Conservation (phyloP, 2,888 invertebrate species). For the Amiota communis region DNA sequence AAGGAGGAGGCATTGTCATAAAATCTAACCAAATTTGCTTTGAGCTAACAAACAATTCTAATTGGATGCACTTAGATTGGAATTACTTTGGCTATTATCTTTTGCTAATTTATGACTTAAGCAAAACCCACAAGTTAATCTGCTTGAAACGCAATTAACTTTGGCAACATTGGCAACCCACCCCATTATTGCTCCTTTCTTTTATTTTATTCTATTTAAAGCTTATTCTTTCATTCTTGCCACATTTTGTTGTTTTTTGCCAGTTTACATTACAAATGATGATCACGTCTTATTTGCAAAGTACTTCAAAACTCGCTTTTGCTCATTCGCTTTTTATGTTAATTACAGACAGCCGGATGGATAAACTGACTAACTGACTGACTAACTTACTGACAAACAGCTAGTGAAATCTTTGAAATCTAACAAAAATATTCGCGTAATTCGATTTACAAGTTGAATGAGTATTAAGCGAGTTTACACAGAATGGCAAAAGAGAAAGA, state of each 20-base stretch:
- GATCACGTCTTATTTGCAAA: slow-evolving; percentile 24
- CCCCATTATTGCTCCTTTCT: background rate
- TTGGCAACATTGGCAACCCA: background rate
- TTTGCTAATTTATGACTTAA: slow-evolving; percentile 6
- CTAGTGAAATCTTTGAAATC: slow-evolving; percentile 17
- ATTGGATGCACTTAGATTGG: background rate
- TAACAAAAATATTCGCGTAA: slow-evolving; percentile 28
- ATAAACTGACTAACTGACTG: no score
- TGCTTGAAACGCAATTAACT: slow-evolving; percentile 19
- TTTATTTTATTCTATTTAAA: background rate
- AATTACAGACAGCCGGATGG: background rate
- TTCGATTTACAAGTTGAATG: slow-evolving; percentile 21
- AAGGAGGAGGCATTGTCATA: no score
- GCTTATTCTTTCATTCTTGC: background rate
- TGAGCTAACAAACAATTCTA: background rate
- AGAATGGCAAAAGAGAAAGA: no score
- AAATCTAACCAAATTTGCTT: no score
- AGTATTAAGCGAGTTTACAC: no score
- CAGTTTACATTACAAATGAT: slow-evolving; percentile 21
- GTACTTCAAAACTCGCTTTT: slow-evolving; percentile 14
- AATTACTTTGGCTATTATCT: slow-evolving; percentile 12
- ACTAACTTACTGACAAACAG: background rate
- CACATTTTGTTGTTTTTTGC: background rate
- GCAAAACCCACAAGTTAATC: slow-evolving; percentile 7
- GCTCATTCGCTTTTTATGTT: slow-evolving; percentile 13